Evolutionary conservation across 2,888 invertebrate genomes (phyloP).

Genomic region (Luperina nickerlii): DNA sequence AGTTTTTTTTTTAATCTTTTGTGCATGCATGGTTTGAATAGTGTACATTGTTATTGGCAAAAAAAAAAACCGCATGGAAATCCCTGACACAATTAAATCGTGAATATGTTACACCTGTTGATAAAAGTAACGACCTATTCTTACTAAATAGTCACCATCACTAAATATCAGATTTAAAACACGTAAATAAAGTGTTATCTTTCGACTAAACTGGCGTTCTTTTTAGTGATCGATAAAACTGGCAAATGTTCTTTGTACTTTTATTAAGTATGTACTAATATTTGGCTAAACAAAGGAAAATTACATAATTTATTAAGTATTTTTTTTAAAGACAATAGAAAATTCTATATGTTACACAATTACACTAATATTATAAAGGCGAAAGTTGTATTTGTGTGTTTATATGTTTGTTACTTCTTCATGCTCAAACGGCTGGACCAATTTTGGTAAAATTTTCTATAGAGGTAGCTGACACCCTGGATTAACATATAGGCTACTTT

Average conservation of each 20-base stretch:
- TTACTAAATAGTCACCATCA: neutral
- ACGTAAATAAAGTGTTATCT: conserved; percentile 25
- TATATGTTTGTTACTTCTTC: too few species aligned
- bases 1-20: neutral
- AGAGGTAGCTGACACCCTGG: too few species aligned
- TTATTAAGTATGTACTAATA: neutral
- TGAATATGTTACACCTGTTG: neutral
- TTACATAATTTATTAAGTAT: neutral
- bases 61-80: neutral
- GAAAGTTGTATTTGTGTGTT: too few species aligned
- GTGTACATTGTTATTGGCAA: neutral
- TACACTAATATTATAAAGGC: too few species aligned
- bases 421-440: too few species aligned
- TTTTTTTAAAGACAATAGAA: neutral
- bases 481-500: too few species aligned
- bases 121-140: neutral
- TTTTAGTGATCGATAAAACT: neutral
- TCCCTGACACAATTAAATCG: conserved; percentile 6
- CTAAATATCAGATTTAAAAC: conserved; percentile 25
- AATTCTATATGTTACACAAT: too few species aligned
- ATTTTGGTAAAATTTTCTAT: too few species aligned
- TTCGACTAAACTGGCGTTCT: conserved; percentile 10
- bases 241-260: conserved; percentile 7
- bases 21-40: neutral
- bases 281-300: neutral